phyloP scores from a whole-genome alignment of 2,797 vertebrate genomes.

The Arremon aurantiirostris region DNA sequence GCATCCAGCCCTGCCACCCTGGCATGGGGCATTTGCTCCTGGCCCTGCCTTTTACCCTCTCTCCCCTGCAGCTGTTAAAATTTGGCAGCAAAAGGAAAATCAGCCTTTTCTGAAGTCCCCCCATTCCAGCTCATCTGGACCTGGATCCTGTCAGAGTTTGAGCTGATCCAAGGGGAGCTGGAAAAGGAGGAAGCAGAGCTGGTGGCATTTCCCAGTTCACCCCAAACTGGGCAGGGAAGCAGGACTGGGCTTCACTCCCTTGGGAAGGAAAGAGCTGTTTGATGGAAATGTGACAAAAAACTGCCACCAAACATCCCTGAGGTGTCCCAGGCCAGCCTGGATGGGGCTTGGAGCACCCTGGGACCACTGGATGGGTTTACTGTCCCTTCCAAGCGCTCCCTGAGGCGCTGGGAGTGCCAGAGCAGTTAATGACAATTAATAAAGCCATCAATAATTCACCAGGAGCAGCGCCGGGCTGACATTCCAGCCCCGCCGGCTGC shows the following conservation, averaged over 20 bases:
- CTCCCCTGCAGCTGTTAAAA: neutral
- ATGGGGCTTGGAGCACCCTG: neutral
- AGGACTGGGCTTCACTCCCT: neutral
- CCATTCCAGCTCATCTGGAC: neutral
- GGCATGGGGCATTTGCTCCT: neutral
- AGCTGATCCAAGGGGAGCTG: neutral
- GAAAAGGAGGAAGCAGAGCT: neutral
- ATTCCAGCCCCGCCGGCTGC: neutral
- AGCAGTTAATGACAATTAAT: neutral
- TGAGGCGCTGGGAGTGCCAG: neutral
- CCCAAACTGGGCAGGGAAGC: neutral
- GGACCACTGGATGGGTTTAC: neutral
- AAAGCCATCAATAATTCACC: neutral
- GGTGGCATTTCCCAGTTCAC: neutral
- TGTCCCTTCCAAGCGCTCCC: neutral
- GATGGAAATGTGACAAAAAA: neutral
- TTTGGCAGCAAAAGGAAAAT: neutral
- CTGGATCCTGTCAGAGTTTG: rapidly evolving
- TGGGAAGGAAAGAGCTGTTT: neutral
- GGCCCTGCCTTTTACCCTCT: neutral
- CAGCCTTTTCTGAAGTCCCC: rapidly evolving
- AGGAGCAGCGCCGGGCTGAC: neutral
- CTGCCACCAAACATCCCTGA: too few species aligned
- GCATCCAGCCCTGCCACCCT: too few species aligned
- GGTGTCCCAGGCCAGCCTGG: neutral